Evolutionary conservation across 2,888 invertebrate genomes (phyloP), one percentile per base, ranked within the genome.

Genomic region (Hydropsyche betteni): DNA sequence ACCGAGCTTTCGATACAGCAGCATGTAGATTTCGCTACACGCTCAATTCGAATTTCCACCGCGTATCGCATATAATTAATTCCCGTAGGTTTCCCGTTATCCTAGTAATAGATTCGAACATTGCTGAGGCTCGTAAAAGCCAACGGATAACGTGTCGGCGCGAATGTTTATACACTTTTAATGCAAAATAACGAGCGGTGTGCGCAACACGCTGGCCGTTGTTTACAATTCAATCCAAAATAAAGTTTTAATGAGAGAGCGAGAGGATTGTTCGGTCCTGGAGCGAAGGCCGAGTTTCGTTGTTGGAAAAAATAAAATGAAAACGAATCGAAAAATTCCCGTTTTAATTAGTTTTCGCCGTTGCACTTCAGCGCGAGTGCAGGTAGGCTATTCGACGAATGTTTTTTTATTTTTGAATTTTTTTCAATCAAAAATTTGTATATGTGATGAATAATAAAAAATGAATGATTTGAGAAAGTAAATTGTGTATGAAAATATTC

Each of bases 171-270:
- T 58, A 8, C 14, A 58, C 58, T 58, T 58, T 58, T 16, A 58
- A 58, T 58, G 58, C 58, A 58, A 58, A 58, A 58, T 58, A 58
- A 58, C 58, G 58, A 58, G 58, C 58, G 58, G 8, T 24, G 44
- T 44, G 58, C 24, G 8, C n/a, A 24, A 24, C 24, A 53, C n/a
- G n/a, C 53, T 16, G 16, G 1, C 16, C 58, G 14, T 14, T 58
- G 58, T 58, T 58, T 58, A 58, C 58, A 58, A 58, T 58, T 58
- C 58, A 58, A 58, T 58, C 58, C 24, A 5, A 58, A 58, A 58
- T 58, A 58, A 58, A 58, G 58, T 58, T 58, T 58, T 58, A 58
- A 58, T 24, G 58, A 58, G 58, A 58, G 58, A 24, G 5, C 24
- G 58, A 58, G 16, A 24, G 16, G 58, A 16, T 16, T 8, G 10